Base-by-base conservation (phyloP, 2,113 vertebrate species). In the Acanthisitta chloris region DNA sequence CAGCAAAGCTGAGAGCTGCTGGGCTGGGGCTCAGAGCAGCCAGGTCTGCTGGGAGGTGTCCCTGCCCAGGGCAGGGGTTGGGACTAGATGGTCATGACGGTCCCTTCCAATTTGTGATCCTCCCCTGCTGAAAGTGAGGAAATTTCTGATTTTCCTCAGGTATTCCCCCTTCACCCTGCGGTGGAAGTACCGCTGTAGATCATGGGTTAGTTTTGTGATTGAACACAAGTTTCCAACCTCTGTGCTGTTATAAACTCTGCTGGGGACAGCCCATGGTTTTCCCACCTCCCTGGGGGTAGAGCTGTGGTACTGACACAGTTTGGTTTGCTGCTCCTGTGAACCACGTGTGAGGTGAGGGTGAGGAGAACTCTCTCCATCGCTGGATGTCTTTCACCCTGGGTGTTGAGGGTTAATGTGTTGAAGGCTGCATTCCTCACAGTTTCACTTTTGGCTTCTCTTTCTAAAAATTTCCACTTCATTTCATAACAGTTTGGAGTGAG, bases 391-490 rank as follows among this genome's bases (percentile, higher is more conserved):
- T 33, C 13, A 3, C 42, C 40, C 45, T 48, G 88, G 62, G 24
- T 40, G 40, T 9, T 33, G 86, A 87, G 91, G 91, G 91, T 97
- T 94, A 91, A 86, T 19, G 34, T 40, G 43, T 55, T 14, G 62
- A 85, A 55, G 85, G 59, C 83, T 78, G 4, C 55, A 61, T 92
- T 95, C 92, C 91, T 88, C 43, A 36, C 16, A 45, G 69, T 45
- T 94, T 73, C 80, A 46, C 78, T 92, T 78, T 42, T 95, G 94
- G 90, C 91, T 91, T 94, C 90, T 81, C 86, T 81, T 94, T 81
- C 73, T 61, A 19, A 91, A 94, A 81, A 78, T 95, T 96, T 96
- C 90, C 92, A 91, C 83, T 96, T 88, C n/a, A 28, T 96, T 96
- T 95, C 87, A 38, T 94, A 90, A 88, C 40, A 18, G 62, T 36